Evolutionary conservation across 1,140 invertebrate species (phyloP), one percentile per base, ranked within the genome.

Genomic region (Lycorma delicatula): DNA sequence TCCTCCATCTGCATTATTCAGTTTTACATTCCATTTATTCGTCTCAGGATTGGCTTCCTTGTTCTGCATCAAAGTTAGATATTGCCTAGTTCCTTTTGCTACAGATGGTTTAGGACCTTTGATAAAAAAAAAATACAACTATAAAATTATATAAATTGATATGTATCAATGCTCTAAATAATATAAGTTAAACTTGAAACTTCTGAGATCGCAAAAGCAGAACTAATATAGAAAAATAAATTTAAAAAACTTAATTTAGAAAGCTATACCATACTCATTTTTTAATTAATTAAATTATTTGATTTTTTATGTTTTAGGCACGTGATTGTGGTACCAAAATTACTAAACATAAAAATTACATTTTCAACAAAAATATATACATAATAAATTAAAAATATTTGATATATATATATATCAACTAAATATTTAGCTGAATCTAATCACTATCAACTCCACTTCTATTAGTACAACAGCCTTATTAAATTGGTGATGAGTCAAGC

Each of bases 21-120:
- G 64, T 16, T 71, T 57, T 67, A 70, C 68, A 63, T 78, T 71
- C 82, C 82, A 74, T 52, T 73, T 73, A 66, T 75, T 58, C 60
- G 63, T 66, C 66, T 69, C 60, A 60, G 71, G 61, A 59, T 71
- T 54, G 48, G 72, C 71, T 63, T 66, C 31, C 57, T 66, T 60
- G 63, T 75, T 64, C 66, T 71, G 44, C 60, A 68, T 69, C 0
- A 82, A 61, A 38, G 71, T 73, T 41, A 82, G 63, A 2, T 79
- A 72, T 0, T 75, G 77, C 62, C 75, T 71, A 0, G 83, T 85
- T 9, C 80, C 74, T 65, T 78, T 79, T 9, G 74, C 76, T 9
- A 79, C 70, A 26, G 73, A 67, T 0, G 81, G 77, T 44, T 75
- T 76, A 25, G 80, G 77, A 31, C 83, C 82, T n/a, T n/a, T 84